Evolutionary conservation across 30 jellyfish, hydroid and myxozoan species (phyloP).

Genomic region (Hydractinia echinata): DNA sequence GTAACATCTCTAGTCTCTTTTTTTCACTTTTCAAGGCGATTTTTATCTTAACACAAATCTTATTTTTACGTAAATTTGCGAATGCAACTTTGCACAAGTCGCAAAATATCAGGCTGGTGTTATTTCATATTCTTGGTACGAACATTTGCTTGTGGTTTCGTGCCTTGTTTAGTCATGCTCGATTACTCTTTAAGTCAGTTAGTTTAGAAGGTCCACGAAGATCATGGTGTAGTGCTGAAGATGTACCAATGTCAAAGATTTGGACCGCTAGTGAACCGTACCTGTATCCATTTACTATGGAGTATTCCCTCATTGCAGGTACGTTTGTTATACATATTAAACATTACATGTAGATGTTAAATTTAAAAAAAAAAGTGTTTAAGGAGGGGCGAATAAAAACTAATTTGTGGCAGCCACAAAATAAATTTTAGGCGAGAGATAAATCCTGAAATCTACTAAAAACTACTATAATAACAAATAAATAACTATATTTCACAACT

Average conservation of each 20-base stretch:
- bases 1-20: slow-evolving; percentile 61
- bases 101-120: slow-evolving; percentile 80
- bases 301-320: slow-evolving; percentile 80
- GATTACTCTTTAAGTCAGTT: slow-evolving; percentile 37
- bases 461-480: background rate
- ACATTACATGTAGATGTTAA: background rate
- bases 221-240: slow-evolving; percentile 43
- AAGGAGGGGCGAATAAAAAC: too few relatives aligned
- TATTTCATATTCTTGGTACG: slow-evolving; percentile 89
- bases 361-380: background rate
- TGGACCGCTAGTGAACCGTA: slow-evolving; percentile 90
- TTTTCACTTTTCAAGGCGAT: slow-evolving; percentile 78
- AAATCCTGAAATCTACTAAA: too few relatives aligned
- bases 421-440: too few relatives aligned
- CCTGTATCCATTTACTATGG: slow-evolving; percentile 92
- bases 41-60: slow-evolving; percentile 64
- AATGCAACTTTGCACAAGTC: slow-evolving; percentile 91
- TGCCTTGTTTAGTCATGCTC: slow-evolving; percentile 81
- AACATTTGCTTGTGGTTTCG: slow-evolving; percentile 95
- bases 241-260: slow-evolving; percentile 74
- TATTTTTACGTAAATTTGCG: slow-evolving; percentile 79
- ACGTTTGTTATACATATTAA: background rate
- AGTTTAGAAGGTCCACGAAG: slow-evolving; percentile 7
- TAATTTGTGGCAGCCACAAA: too few relatives aligned
- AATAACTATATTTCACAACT: background rate